phyloP scores from a whole-genome alignment of 2,888 invertebrate species.

The Caenorhabditis plicata region DNA sequence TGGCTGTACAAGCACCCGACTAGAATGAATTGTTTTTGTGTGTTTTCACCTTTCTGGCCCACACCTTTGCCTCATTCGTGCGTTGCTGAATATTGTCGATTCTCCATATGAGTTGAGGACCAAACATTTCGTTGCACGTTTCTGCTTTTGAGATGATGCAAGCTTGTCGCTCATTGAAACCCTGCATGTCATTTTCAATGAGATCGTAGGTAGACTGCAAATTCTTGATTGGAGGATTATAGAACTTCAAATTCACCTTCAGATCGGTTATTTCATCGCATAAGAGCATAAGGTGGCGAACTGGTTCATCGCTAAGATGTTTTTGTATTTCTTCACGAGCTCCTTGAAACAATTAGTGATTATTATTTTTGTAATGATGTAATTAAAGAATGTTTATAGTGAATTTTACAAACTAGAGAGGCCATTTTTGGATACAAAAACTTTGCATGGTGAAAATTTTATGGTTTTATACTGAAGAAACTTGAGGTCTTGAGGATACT shows the following conservation, averaged over 20 bases:
- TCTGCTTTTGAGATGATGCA: constrained; percentile 50
- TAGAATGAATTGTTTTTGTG: constrained; percentile 41
- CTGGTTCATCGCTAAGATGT: constrained; percentile 66
- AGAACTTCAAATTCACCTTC: too few species aligned
- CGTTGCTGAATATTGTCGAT: constrained; percentile 65
- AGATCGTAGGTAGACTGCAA: constrained; percentile 21
- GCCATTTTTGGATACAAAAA: too few species aligned
- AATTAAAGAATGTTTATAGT: too few species aligned
- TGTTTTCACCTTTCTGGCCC: constrained; percentile 4
- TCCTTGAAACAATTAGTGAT: constrained; percentile 28
- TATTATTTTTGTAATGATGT: not conserved
- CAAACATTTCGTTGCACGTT: constrained; percentile 66
- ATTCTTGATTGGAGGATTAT: not conserved
- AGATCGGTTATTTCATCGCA: constrained; percentile 64
- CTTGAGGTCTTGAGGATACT: too few species aligned
- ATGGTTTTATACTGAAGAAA: too few species aligned
- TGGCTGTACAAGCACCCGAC: constrained; percentile 63
- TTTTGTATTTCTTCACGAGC: constrained; percentile 62
- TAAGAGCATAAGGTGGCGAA: constrained; percentile 64
- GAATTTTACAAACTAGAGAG: too few species aligned
- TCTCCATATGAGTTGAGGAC: constrained; percentile 67
- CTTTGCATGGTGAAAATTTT: too few species aligned
- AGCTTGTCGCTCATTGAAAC: constrained; percentile 17
- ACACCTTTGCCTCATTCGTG: constrained; percentile 64
- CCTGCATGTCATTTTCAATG: constrained; percentile 20